Conservation (phyloP, 2,888 invertebrate genomes). For the Anarsia innoxiella region DNA sequence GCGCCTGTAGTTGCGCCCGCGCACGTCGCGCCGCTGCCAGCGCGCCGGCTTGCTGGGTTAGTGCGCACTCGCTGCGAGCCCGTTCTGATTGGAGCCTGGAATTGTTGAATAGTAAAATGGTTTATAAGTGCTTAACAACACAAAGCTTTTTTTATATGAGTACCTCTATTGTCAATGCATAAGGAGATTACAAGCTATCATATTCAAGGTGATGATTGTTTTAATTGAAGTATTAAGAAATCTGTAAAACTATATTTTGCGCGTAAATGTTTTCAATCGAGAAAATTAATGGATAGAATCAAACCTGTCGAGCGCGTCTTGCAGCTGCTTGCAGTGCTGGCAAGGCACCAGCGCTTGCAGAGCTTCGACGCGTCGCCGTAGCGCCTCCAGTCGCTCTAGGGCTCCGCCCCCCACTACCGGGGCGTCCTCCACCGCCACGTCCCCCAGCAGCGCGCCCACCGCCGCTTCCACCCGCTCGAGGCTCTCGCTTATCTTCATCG, state of each 20-base stretch:
- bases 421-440: slow-evolving; percentile 32
- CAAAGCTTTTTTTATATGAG: too few relatives aligned
- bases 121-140: too few relatives aligned
- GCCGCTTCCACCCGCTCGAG: slow-evolving; percentile 68
- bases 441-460: slow-evolving; percentile 55
- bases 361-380: slow-evolving; percentile 65
- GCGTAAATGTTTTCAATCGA: too few relatives aligned
- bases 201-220: too few relatives aligned
- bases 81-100: slow-evolving; percentile 56
- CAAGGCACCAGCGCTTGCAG: slow-evolving; percentile 67
- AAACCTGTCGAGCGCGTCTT: slow-evolving; percentile 70
- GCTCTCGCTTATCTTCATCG: slow-evolving; percentile 72
- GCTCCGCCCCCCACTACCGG: slow-evolving; percentile 23
- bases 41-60: slow-evolving; percentile 59
- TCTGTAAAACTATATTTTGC: too few relatives aligned
- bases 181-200: too few relatives aligned
- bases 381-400: slow-evolving; percentile 54
- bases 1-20: slow-evolving; percentile 55
- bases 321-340: slow-evolving; percentile 70
- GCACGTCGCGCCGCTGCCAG: slow-evolving; percentile 63
- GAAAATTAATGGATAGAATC: too few relatives aligned
- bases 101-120: too few relatives aligned
- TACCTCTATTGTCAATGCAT: too few relatives aligned
- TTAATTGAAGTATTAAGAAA: too few relatives aligned
- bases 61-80: slow-evolving; percentile 51